Conservation (phyloP, 2,113 vertebrate species). For the Indicator indicator region DNA sequence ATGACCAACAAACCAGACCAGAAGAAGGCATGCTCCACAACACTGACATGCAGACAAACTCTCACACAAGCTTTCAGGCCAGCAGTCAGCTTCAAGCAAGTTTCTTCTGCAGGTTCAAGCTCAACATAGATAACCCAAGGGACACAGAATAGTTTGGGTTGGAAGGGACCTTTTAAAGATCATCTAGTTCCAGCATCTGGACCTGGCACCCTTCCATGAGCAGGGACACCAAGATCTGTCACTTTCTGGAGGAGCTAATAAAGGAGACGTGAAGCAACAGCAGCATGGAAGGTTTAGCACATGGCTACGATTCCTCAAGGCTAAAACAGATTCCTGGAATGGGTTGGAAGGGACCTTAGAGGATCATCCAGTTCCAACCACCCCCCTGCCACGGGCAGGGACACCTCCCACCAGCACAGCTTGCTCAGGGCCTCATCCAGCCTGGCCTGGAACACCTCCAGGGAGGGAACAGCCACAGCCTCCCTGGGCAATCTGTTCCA, state of each 20-base stretch:
- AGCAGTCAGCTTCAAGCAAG: neutral
- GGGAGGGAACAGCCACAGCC: too few species aligned
- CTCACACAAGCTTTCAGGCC: slow-evolving; percentile 69
- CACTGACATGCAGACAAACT: slow-evolving; percentile 73
- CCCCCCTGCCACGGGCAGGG: too few species aligned
- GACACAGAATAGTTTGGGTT: neutral
- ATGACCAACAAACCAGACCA: neutral
- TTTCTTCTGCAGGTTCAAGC: neutral
- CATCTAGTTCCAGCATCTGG: too few species aligned
- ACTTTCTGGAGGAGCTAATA: neutral
- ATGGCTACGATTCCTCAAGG: neutral
- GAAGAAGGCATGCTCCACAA: slow-evolving; percentile 73
- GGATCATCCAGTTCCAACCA: too few species aligned
- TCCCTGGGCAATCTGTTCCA: too few species aligned
- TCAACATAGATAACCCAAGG: neutral
- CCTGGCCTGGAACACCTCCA: too few species aligned
- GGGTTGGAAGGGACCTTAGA: too few species aligned
- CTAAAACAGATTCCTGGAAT: neutral
- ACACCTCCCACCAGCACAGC: too few species aligned
- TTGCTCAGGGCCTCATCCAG: too few species aligned
- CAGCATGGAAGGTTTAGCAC: neutral
- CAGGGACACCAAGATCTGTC: neutral
- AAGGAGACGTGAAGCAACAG: neutral
- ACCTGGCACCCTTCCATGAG: too few species aligned
- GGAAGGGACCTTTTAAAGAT: too few species aligned